phyloP scores from a whole-genome alignment of 2,888 invertebrate species.

The Quadriops clusia region DNA sequence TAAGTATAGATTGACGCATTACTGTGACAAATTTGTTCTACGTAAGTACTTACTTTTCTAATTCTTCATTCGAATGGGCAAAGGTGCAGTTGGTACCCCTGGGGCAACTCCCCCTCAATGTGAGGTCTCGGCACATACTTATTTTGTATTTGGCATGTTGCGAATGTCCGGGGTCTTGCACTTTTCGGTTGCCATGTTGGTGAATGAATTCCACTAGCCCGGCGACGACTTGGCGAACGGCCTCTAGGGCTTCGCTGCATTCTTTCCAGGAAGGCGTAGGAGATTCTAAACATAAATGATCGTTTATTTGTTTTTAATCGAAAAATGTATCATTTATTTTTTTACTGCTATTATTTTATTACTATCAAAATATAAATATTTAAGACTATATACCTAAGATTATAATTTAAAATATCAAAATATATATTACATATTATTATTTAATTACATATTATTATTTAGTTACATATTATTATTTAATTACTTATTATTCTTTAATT shows the following conservation, averaged over 20 bases:
- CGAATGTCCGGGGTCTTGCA: constrained; percentile 44
- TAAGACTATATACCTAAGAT: too few species aligned
- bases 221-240: constrained; percentile 58
- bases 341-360: too few species aligned
- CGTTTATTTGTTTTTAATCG: too few species aligned
- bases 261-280: constrained; percentile 51
- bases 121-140: constrained; percentile 78
- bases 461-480: too few species aligned
- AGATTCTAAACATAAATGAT: constrained; percentile 42
- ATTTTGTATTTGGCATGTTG: constrained; percentile 75
- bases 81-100: constrained; percentile 81
- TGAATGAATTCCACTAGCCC: constrained; percentile 68
- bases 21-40: constrained; percentile 4
- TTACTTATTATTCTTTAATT: too few species aligned
- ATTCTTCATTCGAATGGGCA: constrained; percentile 83
- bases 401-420: too few species aligned
- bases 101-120: constrained; percentile 70
- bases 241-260: constrained; percentile 53
- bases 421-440: too few species aligned
- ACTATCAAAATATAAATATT: too few species aligned
- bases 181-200: constrained; percentile 57
- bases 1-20: too few species aligned
- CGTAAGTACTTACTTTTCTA: constrained; percentile 51
- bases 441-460: too few species aligned
- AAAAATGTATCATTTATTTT: too few species aligned